Base-by-base conservation (phyloP, 2,797 vertebrate species). In the Clarias pachynema region DNA sequence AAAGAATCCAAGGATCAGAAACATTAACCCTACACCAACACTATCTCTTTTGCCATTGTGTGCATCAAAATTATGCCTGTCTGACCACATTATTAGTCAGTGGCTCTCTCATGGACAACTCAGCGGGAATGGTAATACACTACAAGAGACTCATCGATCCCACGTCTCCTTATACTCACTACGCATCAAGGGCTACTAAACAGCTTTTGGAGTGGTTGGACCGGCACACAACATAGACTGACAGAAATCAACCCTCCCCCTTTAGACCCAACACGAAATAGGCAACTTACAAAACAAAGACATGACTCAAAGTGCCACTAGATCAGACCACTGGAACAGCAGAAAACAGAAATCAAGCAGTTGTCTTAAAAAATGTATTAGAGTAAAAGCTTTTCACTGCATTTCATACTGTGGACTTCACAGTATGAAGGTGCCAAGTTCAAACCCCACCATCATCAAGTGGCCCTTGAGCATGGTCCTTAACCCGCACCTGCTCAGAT, bases 131-230 rank as follows among this genome's bases (percentile, higher is more conserved):
- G 89, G 90, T 87, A 78, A 85, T 83, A 40, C 79, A 79, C 84
- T 89, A 90, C 87, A 91, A 73, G 88, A 92, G 91, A 94, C 88
- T 90, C 90, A 90, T 91, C 90, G 86, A 73, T 90, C 92, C 91
- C 37, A 88, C 86, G 84, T 86, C 83, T 84, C 83, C 90, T 89
- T 82, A 88, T 87, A 91, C 87, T 83, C 86, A 84, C 89, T 89
- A 90, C 89, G 81, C 86, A 83, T 87, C 85, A 86, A 91, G 90
- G 89, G 84, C 91, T 91, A 86, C 87, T 89, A 91, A 85, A 83
- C 89, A 86, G 90, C 78, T 89, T 86, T 87, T 62, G 79, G 88
- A 85, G 87, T 72, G 84, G 84, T 87, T 91, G 90, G 72, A 69
- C 77, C 66, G 40, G 59, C 7, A 37, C 9, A 40, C 24, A 59